Base-by-base conservation (phyloP, 2,888 invertebrate genomes). In the Hirtodrosophila cameraria region DNA sequence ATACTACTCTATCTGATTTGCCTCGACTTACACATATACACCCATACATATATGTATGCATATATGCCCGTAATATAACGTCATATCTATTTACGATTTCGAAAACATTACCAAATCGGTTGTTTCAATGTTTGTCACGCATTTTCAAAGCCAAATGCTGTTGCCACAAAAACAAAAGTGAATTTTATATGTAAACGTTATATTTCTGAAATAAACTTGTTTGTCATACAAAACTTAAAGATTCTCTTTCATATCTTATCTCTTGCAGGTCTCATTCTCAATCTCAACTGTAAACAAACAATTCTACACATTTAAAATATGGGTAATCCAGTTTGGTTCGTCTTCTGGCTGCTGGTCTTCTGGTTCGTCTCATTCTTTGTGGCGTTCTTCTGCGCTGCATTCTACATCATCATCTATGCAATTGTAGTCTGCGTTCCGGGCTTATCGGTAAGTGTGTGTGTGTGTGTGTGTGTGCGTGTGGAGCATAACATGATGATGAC, bases 301-400 rank as follows among this genome's bases (percentile, higher is more conserved):
- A 42, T 35, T 42, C 50, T 52, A 43, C 57, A 48, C 18, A 61
- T 50, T 31, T 23, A 2, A 60, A 53, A 31, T n/a, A 89, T 94
- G 94, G 93, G 92, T 52, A 95, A 95, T 91, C 91, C 94, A 46
- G 50, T 95, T 9, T 94, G 93, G 91, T 93, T 94, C 45, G 89
- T 96, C 49, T 90, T 95, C 72, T 96, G 95, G 95, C 91, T 95
- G 1, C 66, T 95, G 28, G 91, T 95, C 65, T 92, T 95, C 52
- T 93, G 95, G 80, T 92, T 95, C 73, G 88, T 95, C 36, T 92
- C 93, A 12, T 94, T 95, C 83, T 93, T 93, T 90, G 90, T 95
- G 36, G 95, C 95, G 8, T 92, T 92, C 41, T 90, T 95, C 68
- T 94, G 94, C 71, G 94, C 95, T 1, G 92, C 93, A 57, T 90